Evolutionary conservation across 2,797 vertebrate genomes (phyloP).

Genomic region (Hippopotamyrus pictus): DNA sequence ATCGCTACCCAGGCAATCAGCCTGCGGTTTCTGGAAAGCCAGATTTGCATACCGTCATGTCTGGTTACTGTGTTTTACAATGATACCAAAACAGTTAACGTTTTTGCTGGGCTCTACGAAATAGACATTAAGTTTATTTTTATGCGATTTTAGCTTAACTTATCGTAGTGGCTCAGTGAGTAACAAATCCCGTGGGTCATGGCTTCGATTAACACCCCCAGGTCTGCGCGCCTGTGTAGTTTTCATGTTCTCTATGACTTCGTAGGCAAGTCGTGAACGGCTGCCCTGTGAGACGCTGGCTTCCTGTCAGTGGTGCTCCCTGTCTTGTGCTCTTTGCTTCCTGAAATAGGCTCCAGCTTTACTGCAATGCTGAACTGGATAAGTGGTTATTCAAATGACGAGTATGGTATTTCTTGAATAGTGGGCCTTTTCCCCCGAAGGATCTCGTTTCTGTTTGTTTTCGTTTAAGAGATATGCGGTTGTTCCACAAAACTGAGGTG

Average conservation of each 20-base stretch:
- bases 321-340: neutral
- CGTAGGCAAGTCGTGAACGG: neutral
- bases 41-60: constrained; percentile 19
- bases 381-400: neutral
- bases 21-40: constrained; percentile 10
- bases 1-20: neutral
- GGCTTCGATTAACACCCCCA: neutral
- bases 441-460: neutral
- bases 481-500: neutral
- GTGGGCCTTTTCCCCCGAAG: neutral
- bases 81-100: neutral
- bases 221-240: neutral
- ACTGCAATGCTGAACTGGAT: neutral
- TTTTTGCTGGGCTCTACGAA: neutral
- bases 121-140: neutral
- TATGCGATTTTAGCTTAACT: neutral
- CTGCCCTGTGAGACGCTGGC: neutral
- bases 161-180: neutral
- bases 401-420: neutral
- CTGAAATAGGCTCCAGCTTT: neutral
- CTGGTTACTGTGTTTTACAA: neutral
- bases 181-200: neutral
- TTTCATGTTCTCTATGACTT: neutral
- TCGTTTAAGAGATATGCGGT: neutral
- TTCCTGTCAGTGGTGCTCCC: neutral